Percentiles rank a stretch among this genome's conserved stretches.
Evolutionary conservation across 1,140 invertebrate genomes (phyloP).

Genomic region (Brachionus rubens): DNA sequence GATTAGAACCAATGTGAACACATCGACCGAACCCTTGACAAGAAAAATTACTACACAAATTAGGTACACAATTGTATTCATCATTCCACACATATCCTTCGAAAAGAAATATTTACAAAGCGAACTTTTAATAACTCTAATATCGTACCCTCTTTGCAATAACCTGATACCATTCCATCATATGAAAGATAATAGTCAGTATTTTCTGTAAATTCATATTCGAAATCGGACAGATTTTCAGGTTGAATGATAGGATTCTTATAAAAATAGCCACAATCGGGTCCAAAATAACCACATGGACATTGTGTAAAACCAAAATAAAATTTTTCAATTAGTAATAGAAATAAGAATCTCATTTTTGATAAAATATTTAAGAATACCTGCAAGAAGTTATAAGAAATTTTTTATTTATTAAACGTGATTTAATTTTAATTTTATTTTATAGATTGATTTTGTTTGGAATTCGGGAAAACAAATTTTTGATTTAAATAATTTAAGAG

Average conservation of each 20-base stretch:
- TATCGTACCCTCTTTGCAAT: constrained; percentile 25
- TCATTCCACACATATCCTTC: background rate
- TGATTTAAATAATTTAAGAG: constrained; percentile 46
- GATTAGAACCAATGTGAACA: background rate
- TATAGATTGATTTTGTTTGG: constrained; percentile 28
- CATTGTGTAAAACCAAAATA: background rate
- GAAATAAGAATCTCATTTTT: too few relatives aligned
- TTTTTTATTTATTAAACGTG: constrained; percentile 30
- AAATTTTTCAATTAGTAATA: too few relatives aligned
- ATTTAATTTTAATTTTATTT: background rate
- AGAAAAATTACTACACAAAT: background rate
- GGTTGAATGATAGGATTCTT: background rate
- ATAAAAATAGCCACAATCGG: constrained; percentile 5
- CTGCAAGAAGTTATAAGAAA: background rate
- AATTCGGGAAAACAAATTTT: constrained; percentile 13
- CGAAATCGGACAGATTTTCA: too few relatives aligned
- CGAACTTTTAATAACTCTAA: too few relatives aligned
- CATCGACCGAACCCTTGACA: constrained; percentile 1
- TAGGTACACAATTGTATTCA: constrained; percentile 1
- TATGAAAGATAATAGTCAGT: background rate
- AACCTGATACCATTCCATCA: background rate
- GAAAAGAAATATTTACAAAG: background rate
- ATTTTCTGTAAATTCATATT: background rate
- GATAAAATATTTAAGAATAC: too few relatives aligned
- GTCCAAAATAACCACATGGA: constrained; percentile 37